Evolutionary conservation across 2,797 vertebrate species (phyloP).

Genomic region (Orestias chungarensis): DNA sequence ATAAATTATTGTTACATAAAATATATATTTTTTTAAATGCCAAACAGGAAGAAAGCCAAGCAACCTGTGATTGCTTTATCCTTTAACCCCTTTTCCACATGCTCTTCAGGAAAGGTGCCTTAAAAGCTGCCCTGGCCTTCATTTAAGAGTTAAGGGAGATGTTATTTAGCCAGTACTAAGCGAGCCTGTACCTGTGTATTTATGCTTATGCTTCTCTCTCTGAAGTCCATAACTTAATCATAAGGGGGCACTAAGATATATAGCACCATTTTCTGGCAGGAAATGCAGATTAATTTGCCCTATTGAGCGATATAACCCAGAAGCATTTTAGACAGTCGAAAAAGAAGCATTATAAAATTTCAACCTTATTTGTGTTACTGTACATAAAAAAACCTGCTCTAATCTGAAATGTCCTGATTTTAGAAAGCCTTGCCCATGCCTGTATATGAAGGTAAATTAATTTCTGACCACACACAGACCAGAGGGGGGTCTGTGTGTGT

Average conservation of each 20-base stretch:
- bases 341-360: conserved; percentile 27
- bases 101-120: conserved; percentile 31
- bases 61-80: conserved; percentile 31
- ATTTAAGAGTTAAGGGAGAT: conserved; percentile 35
- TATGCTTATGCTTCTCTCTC: conserved; percentile 19
- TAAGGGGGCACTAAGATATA: conserved; percentile 38
- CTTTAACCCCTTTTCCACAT: conserved; percentile 36
- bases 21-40: conserved; percentile 26
- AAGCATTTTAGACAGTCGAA: conserved; percentile 28
- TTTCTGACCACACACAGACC: conserved; percentile 40
- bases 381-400: conserved; percentile 6
- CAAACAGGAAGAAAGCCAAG: conserved; percentile 19
- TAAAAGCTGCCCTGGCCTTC: conserved; percentile 38
- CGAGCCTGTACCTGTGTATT: conserved; percentile 27
- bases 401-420: conserved; percentile 32
- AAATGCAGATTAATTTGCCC: conserved; percentile 36
- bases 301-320: conserved; percentile 26
- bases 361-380: conserved; percentile 31
- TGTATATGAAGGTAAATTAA: conserved; percentile 23
- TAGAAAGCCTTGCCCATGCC: conserved; percentile 15
- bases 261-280: conserved; percentile 32
- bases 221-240: conserved; percentile 40
- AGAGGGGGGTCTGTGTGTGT: conserved; percentile 44
- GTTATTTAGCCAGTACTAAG: conserved; percentile 25
- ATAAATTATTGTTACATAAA: conserved; percentile 12